phyloP scores from a whole-genome alignment of 2,113 vertebrate genomes.

The Smithornis capensis region DNA sequence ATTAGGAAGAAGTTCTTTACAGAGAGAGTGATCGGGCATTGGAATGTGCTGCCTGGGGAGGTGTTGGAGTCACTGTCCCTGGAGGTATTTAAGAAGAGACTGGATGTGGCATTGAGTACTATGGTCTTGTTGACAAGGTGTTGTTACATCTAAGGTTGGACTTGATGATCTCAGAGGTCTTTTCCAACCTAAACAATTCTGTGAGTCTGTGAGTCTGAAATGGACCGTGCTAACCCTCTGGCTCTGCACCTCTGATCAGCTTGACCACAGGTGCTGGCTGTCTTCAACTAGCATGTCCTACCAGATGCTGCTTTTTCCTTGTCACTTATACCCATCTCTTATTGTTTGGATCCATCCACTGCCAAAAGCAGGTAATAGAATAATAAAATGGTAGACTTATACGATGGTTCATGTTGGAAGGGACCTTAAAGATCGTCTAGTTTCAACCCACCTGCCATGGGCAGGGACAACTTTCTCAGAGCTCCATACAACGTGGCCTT shows the following conservation, averaged over 20 bases:
- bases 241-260: not conserved
- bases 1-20: no score
- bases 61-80: no score
- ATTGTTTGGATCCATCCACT: not conserved
- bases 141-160: no score
- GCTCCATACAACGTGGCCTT: not conserved
- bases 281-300: not conserved
- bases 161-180: no score
- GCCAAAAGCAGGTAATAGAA: not conserved
- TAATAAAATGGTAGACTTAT: not conserved
- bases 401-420: accelerated
- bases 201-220: not conserved
- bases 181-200: no score
- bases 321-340: not conserved
- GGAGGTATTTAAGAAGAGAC: no score
- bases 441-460: not conserved
- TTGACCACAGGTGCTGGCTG: not conserved
- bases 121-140: no score
- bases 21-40: no score
- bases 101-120: no score
- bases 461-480: not conserved
- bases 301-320: not conserved
- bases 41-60: no score
- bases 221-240: not conserved
- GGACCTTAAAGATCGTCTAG: not conserved